Percentiles rank a stretch among this genome's conserved stretches.
These are phyloP conservation scores for Drosophila eugracilis DNA, from an alignment of 1,140 invertebrate species.

Conservation along the genomic window DNA sequence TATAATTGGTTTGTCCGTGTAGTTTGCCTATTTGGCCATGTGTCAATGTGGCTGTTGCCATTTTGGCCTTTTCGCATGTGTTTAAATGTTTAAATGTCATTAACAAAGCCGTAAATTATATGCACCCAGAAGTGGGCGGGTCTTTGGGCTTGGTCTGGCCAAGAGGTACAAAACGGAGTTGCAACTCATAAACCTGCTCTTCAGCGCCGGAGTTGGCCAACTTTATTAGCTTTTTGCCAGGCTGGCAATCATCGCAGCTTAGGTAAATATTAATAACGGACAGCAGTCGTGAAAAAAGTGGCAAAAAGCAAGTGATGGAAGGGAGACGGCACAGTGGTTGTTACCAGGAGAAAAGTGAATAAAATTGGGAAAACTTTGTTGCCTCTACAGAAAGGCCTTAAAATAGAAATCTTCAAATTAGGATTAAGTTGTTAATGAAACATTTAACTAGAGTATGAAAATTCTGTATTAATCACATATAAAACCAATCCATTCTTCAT, in stretches of 20 bases:
- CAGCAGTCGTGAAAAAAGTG: conserved; percentile 19
- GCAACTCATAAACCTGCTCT: conserved; percentile 34
- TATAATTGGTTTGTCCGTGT: conserved; percentile 60
- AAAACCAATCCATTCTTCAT: too few species aligned
- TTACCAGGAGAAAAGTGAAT: not conserved
- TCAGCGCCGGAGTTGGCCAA: conserved; percentile 22
- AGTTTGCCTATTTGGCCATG: conserved; percentile 49
- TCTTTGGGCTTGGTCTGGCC: not conserved
- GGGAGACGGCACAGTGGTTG: conserved; percentile 19
- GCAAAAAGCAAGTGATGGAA: conserved; percentile 7
- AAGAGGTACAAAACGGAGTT: not conserved
- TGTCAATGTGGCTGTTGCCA: conserved; percentile 64
- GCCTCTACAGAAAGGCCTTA: too few species aligned
- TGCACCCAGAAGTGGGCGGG: conserved; percentile 50
- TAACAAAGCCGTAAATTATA: conserved; percentile 78
- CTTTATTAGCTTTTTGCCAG: conserved; percentile 75
- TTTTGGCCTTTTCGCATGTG: conserved; percentile 63
- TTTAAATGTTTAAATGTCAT: conserved; percentile 81
- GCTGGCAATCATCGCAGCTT: conserved; percentile 46
- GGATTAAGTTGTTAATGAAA: too few species aligned
- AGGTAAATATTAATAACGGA: conserved; percentile 80
- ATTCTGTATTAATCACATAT: too few species aligned
- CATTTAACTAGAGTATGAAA: too few species aligned
- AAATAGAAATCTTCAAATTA: not conserved
- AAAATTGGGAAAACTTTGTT: not conserved